These are phyloP conservation scores for Pomacea canaliculata DNA, from an alignment of 2,888 invertebrate species.

Conservation along the genomic window DNA sequence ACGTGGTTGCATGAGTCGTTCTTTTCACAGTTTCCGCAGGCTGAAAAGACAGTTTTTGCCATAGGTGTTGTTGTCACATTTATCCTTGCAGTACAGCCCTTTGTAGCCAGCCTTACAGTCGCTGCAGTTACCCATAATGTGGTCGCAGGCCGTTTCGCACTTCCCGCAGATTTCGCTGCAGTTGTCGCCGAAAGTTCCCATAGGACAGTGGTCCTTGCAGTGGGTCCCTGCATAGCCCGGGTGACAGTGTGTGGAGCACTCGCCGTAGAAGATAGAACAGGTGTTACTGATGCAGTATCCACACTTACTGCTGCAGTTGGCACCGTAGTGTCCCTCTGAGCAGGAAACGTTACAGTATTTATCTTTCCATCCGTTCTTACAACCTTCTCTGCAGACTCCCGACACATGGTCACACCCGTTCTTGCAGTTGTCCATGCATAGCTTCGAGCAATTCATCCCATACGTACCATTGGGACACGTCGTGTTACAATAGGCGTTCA, in stretches of 20 bases:
- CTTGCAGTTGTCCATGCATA: too few species aligned
- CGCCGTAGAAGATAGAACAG: background rate
- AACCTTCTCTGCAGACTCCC: background rate
- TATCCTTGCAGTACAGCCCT: background rate
- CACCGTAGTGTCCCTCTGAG: background rate
- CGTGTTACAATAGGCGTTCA: too few species aligned
- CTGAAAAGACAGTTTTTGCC: background rate
- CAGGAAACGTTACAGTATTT: background rate
- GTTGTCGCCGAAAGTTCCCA: background rate
- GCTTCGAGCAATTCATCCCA: too few species aligned
- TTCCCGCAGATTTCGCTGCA: background rate
- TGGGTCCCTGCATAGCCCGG: background rate
- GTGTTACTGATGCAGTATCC: background rate
- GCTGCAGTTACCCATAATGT: background rate
- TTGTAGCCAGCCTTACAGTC: background rate
- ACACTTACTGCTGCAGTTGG: background rate
- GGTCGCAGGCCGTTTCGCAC: background rate
- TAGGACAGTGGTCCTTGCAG: background rate
- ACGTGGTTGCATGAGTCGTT: background rate
- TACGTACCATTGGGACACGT: too few species aligned
- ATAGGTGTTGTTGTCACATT: background rate
- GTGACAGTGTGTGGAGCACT: background rate
- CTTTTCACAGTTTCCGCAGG: background rate
- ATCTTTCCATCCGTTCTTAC: background rate
- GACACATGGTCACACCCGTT: too few species aligned